Percentiles rank a stretch among this genome's conserved stretches.
These are phyloP conservation scores for Atractosteus spatula DNA, from an alignment of 2,113 vertebrate species.

Conservation along the genomic window DNA sequence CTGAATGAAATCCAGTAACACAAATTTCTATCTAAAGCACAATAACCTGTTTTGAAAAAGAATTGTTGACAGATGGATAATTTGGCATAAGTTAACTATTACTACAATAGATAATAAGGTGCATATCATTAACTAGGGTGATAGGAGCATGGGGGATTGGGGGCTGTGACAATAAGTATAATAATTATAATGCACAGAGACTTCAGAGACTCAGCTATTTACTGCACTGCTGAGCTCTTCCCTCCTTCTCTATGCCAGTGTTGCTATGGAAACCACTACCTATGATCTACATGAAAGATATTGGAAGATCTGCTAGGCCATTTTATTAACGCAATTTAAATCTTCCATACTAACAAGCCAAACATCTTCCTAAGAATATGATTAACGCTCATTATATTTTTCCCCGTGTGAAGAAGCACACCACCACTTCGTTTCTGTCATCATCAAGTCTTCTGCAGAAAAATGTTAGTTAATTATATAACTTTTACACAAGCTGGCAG, in stretches of 20 bases:
- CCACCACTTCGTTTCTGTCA: neutral
- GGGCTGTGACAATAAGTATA: too few species aligned
- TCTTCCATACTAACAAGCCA: constrained; percentile 30
- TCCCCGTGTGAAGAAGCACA: constrained; percentile 5
- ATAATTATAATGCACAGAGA: too few species aligned
- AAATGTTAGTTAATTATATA: too few species aligned
- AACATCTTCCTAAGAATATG: constrained; percentile 25
- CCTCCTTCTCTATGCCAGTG: constrained; percentile 42
- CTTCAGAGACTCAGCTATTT: constrained; percentile 36
- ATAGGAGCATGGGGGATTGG: neutral
- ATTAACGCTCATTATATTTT: constrained; percentile 12
- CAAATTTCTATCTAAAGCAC: too few species aligned
- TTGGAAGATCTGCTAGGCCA: constrained; percentile 41
- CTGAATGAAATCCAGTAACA: too few species aligned
- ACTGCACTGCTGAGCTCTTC: constrained; percentile 39
- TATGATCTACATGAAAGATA: constrained; percentile 46
- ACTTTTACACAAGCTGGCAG: too few species aligned
- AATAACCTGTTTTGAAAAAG: too few species aligned
- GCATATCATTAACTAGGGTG: neutral
- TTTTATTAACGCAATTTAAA: constrained; percentile 43
- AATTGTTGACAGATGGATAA: too few species aligned
- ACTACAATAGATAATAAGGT: neutral
- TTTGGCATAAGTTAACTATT: neutral
- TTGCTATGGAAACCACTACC: constrained; percentile 51
- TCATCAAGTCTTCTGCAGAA: too few species aligned